These are phyloP conservation scores for Pedionomus torquatus DNA, from an alignment of 2,113 vertebrate genomes.

Conservation along the genomic window DNA sequence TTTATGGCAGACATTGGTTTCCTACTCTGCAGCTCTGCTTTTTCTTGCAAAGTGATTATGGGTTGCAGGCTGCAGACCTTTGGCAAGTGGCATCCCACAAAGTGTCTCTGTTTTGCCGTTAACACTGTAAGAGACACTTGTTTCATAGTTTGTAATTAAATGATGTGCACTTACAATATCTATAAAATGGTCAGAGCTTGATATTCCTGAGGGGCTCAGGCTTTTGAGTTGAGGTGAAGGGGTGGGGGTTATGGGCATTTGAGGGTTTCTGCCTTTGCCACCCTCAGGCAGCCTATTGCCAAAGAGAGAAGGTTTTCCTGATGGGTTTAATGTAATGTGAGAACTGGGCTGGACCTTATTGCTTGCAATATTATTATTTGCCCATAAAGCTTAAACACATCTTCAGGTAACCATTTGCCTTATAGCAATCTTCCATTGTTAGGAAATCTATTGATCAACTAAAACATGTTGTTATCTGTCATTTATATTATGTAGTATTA, in stretches of 20 bases:
- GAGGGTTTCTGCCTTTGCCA: constrained; percentile 68
- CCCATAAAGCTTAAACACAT: constrained; percentile 84
- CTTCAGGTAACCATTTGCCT: constrained; percentile 97
- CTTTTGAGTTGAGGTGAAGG: neutral
- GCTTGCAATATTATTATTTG: constrained; percentile 84
- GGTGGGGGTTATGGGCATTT: neutral
- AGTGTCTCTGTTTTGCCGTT: neutral
- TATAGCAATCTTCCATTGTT: constrained; percentile 88
- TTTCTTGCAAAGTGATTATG: neutral
- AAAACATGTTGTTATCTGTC: constrained; percentile 80
- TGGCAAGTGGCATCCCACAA: neutral
- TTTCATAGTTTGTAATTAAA: neutral
- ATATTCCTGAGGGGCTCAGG: neutral
- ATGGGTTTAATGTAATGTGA: constrained; percentile 7
- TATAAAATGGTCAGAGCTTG: neutral
- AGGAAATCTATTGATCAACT: constrained; percentile 79
- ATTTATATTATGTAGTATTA: constrained; percentile 82
- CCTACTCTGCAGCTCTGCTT: neutral
- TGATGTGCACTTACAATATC: neutral
- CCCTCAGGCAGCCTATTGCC: constrained; percentile 80
- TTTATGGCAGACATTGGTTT: neutral
- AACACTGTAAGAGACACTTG: neutral
- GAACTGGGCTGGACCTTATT: constrained; percentile 33
- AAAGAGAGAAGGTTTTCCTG: constrained; percentile 79
- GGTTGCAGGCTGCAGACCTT: neutral